phyloP scores from a whole-genome alignment of 2,797 vertebrate species.

The Coregonus suidteri region DNA sequence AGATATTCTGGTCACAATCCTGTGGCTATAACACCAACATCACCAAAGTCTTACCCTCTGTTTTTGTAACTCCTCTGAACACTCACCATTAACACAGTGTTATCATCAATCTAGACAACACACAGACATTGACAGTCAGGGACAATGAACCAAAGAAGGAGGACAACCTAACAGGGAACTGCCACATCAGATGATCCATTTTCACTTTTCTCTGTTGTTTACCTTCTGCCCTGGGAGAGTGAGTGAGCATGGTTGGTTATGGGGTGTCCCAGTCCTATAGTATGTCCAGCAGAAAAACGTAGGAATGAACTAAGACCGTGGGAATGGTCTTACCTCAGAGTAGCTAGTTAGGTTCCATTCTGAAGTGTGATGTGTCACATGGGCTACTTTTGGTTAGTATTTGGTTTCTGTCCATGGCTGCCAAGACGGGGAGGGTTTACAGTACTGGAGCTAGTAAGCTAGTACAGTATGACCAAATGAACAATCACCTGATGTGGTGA shows the following conservation, averaged over 20 bases:
- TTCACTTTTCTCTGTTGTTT: slow-evolving; percentile 2
- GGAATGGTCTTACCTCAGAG: not conserved
- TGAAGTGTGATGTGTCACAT: too few relatives aligned
- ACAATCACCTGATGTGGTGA: not conserved
- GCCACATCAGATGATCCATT: not conserved
- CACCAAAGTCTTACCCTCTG: slow-evolving; percentile 4
- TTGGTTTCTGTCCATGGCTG: not conserved
- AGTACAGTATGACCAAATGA: not conserved
- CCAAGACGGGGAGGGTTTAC: not conserved
- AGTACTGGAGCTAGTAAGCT: not conserved
- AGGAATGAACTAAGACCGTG: not conserved
- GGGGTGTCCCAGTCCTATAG: too few relatives aligned
- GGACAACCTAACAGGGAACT: not conserved
- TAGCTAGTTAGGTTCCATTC: too few relatives aligned
- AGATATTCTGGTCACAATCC: not conserved
- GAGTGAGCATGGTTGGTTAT: slow-evolving; percentile 25
- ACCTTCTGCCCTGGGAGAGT: slow-evolving; percentile 7
- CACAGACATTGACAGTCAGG: not conserved
- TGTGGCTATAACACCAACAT: slow-evolving; percentile 16
- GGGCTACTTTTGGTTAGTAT: not conserved
- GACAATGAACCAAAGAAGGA: not conserved
- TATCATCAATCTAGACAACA: slow-evolving; percentile 48
- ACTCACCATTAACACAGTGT: slow-evolving; percentile 40
- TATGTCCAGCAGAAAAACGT: not conserved
- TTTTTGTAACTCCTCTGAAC: slow-evolving; percentile 2